Base-by-base conservation (phyloP, 2,797 vertebrate genomes). In the Eptatretus atami region DNA sequence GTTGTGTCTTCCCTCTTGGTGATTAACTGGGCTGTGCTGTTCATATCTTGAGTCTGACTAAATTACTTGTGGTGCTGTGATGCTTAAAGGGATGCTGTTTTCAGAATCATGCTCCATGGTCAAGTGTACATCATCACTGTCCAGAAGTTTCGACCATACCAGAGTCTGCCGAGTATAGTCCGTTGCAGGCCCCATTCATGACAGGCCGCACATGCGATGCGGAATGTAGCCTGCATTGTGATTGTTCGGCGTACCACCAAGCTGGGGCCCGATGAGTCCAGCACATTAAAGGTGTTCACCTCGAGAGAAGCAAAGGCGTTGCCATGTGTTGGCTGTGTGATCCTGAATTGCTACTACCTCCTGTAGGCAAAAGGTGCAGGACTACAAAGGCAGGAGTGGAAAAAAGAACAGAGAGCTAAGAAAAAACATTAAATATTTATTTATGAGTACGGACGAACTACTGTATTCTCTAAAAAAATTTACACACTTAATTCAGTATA, bases 261-360 rank as follows among this genome's bases (percentile, higher is more conserved):
- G n/a, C 57, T n/a, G 57, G n/a, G 57, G 10, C 57, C 57, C 12
- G 57, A n/a, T 12, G 57, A n/a, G 57, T 61, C 57, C 9, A 61
- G 57, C 57, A 61, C 57, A 25, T n/a, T n/a, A 61, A 25, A 61
- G 57, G 57, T 25, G 57, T n/a, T 61, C 57, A 10, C 57, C 57
- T 2, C 57, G 57, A 10, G n/a, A 25, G 15, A 61, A n/a, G 57
- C n/a, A 12, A n/a, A 61, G n/a, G 57, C 11, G 57, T 25, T n/a
- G 57, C 10, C n/a, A 61, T n/a, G 12, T 12, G 57, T 11, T 25
- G 15, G 9, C n/a, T 12, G 57, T n/a, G 57, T n/a, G 24, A 25
- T 61, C 57, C n/a, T 25, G 57, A n/a, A 61, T 25, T n/a, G 57
- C 57, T 12, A 61, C 57, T 12, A 61, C 57, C 57, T 61, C 57